Percentiles rank a stretch among this genome's conserved stretches.
Evolutionary conservation across 2,888 invertebrate genomes (phyloP).

Genomic region (Cordilura impudica): DNA sequence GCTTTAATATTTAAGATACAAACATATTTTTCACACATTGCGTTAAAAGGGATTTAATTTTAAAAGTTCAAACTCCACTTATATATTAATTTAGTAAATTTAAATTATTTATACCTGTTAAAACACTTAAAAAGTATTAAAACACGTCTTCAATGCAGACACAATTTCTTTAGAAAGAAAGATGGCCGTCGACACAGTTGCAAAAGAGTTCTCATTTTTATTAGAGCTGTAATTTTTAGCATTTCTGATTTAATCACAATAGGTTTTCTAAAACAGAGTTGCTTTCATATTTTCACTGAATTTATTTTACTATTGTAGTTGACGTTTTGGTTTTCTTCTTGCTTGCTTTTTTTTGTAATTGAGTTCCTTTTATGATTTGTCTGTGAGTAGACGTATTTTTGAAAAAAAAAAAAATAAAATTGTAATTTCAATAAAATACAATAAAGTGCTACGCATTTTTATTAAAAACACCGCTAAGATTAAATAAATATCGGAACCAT

Average conservation of each 20-base stretch:
- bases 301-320: conserved; percentile 3
- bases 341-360: background rate
- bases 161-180: conserved; percentile 76
- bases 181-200: conserved; percentile 70
- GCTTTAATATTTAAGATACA: conserved; percentile 10
- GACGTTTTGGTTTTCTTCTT: background rate
- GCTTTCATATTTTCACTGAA: background rate
- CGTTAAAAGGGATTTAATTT: background rate
- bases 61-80: background rate
- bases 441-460: conserved; percentile 8
- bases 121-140: conserved; percentile 76
- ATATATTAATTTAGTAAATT: background rate
- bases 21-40: conserved; percentile 39
- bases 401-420: background rate
- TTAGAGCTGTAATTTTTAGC: background rate
- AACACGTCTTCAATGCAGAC: conserved; percentile 76
- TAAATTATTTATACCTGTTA: conserved; percentile 73
- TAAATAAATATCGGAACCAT: background rate
- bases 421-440: background rate
- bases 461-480: background rate
- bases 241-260: background rate
- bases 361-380: conserved; percentile 50
- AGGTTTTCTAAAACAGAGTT: conserved; percentile 31
- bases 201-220: conserved; percentile 56
- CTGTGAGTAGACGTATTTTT: conserved; percentile 19